These are phyloP conservation scores for Apocheima hispidaria DNA, from an alignment of 2,888 invertebrate species.

Conservation along the genomic window DNA sequence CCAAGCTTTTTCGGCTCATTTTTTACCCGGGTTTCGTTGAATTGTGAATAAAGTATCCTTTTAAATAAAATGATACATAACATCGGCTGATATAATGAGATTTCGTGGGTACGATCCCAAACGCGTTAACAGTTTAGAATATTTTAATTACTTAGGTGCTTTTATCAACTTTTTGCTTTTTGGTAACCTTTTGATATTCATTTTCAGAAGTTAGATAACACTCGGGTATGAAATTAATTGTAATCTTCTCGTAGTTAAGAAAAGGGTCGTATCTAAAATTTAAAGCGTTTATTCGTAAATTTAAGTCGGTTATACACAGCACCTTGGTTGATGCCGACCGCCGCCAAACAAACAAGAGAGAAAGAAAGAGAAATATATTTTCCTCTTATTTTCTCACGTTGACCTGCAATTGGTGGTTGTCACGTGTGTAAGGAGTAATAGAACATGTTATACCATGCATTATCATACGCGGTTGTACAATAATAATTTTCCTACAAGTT, in stretches of 20 bases:
- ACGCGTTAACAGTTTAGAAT: slow-evolving; percentile 7
- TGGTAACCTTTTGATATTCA: background rate
- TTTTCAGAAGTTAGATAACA: background rate
- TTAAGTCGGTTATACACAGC: too few relatives aligned
- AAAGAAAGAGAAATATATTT: too few relatives aligned
- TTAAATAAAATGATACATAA: slow-evolving; percentile 46
- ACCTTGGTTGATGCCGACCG: too few relatives aligned
- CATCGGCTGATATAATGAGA: slow-evolving; percentile 45
- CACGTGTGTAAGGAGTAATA: too few relatives aligned
- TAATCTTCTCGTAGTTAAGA: background rate
- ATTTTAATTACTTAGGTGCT: slow-evolving; percentile 4
- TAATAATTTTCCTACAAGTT: too few relatives aligned
- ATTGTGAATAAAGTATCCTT: slow-evolving; percentile 58
- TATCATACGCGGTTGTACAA: too few relatives aligned
- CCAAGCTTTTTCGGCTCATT: slow-evolving; percentile 61
- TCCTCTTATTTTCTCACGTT: too few relatives aligned
- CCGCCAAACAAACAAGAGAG: too few relatives aligned
- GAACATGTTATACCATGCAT: too few relatives aligned
- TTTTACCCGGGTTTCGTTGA: slow-evolving; percentile 58
- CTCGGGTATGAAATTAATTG: background rate
- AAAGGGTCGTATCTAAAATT: background rate
- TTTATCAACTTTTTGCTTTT: background rate
- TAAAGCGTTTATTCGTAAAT: too few relatives aligned
- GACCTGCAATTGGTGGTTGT: too few relatives aligned
- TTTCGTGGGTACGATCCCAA: slow-evolving; percentile 35